These are phyloP conservation scores for Volucella bombylans DNA, from an alignment of 2,888 invertebrate species.

Conservation along the genomic window DNA sequence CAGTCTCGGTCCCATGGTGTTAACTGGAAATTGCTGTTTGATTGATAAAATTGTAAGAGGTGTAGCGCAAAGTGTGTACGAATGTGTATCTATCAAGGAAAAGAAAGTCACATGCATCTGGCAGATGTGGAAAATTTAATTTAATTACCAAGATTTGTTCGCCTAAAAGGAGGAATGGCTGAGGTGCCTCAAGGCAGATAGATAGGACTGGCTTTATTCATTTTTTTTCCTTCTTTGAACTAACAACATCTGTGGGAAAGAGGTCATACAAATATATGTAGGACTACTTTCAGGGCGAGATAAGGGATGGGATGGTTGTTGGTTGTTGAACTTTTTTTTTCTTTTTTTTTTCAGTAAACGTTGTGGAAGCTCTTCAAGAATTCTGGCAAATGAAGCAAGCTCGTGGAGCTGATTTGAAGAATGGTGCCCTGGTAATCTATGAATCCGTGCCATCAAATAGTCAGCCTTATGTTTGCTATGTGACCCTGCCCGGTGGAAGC, in stretches of 20 bases:
- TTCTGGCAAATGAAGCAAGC: constrained; percentile 99
- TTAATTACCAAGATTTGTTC: constrained; percentile 26
- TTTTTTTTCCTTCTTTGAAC: no score
- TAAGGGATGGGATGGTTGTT: neutral
- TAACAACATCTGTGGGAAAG: neutral
- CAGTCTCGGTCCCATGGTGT: constrained; percentile 29
- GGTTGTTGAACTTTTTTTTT: neutral
- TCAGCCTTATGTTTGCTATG: constrained; percentile 96
- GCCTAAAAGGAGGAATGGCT: neutral
- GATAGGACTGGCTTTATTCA: no score
- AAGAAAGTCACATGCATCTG: constrained; percentile 36
- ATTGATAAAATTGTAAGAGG: constrained; percentile 67
- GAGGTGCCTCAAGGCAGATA: no score
- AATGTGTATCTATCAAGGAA: constrained; percentile 45
- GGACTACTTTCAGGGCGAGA: no score
- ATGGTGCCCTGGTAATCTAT: constrained; percentile 96
- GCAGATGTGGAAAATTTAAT: constrained; percentile 12
- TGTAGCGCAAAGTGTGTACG: constrained; percentile 11
- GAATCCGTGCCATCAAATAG: constrained; percentile 95
- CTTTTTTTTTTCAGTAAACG: constrained; percentile 88
- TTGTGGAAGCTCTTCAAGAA: constrained; percentile 96
- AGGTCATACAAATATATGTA: no score
- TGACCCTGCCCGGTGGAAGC: constrained; percentile 96
- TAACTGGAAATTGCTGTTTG: constrained; percentile 68
- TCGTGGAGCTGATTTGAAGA: constrained; percentile 91